phyloP scores from a whole-genome alignment of 2,113 vertebrate species.

The Muscicapa adusta region DNA sequence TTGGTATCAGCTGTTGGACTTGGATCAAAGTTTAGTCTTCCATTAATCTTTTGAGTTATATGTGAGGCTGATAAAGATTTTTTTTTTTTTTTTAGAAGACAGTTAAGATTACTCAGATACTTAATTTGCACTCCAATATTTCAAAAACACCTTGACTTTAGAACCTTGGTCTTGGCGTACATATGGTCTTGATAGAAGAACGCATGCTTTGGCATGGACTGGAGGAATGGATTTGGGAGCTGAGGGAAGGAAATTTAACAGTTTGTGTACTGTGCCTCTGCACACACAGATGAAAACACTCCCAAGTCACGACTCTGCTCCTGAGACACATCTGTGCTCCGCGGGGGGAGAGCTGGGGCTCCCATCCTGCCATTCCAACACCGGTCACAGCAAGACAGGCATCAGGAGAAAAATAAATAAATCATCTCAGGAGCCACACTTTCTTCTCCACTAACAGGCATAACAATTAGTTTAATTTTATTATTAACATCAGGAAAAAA shows the following conservation, averaged over 20 bases:
- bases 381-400: not conserved
- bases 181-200: constrained; percentile 56
- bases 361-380: not conserved
- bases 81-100: not conserved
- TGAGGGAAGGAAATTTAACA: not conserved
- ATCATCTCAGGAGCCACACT: not conserved
- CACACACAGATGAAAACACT: not conserved
- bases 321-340: fast-evolving
- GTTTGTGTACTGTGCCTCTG: constrained; percentile 11
- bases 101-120: constrained; percentile 41
- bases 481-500: not conserved
- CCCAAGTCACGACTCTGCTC: not conserved
- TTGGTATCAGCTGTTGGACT: constrained; percentile 55
- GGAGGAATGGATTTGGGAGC: constrained; percentile 1
- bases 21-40: constrained; percentile 53
- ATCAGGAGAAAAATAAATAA: not conserved
- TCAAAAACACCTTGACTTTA: constrained; percentile 60
- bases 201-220: constrained; percentile 15
- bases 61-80: not conserved
- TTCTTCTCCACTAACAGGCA: not conserved
- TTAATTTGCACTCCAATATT: constrained; percentile 36
- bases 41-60: constrained; percentile 49
- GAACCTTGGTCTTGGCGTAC: constrained; percentile 20
- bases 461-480: constrained; percentile 25
- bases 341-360: not conserved